Percentiles rank a stretch among this genome's conserved stretches.
Conservation (phyloP, 2,797 vertebrate genomes). For the Pteronotus mesoamericanus region DNA sequence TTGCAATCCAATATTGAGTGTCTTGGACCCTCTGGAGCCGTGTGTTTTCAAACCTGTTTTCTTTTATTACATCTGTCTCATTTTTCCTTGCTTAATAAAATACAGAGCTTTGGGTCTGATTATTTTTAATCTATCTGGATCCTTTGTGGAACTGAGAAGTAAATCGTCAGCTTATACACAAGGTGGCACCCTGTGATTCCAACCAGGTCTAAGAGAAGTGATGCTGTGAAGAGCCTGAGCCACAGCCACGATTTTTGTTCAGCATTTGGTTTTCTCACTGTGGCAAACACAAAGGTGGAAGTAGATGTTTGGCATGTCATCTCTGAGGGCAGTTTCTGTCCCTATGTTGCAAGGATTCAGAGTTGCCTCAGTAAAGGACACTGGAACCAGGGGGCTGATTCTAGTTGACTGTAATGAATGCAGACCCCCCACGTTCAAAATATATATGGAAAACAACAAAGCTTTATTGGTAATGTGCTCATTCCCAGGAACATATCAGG, state of each 20-base stretch:
- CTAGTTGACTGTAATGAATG: slow-evolving; percentile 33
- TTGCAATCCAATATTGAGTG: slow-evolving; percentile 31
- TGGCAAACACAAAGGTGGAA: slow-evolving; percentile 19
- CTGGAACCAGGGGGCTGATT: background rate
- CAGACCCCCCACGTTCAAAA: slow-evolving; percentile 52
- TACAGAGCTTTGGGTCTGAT: slow-evolving; percentile 17
- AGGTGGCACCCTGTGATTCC: slow-evolving; percentile 79
- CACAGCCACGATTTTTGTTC: slow-evolving; percentile 41
- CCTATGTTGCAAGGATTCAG: background rate
- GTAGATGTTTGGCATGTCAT: background rate
- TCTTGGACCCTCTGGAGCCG: background rate
- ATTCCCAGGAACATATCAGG: slow-evolving; percentile 44
- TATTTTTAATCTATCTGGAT: slow-evolving; percentile 40
- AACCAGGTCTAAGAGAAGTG: slow-evolving; percentile 60
- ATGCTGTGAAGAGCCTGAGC: slow-evolving; percentile 3
- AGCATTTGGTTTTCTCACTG: background rate
- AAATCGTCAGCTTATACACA: slow-evolving; percentile 76
- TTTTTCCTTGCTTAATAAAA: slow-evolving; percentile 51
- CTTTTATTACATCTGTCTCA: slow-evolving; percentile 27
- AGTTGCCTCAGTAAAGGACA: background rate
- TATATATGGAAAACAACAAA: slow-evolving; percentile 53
- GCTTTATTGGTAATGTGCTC: slow-evolving; percentile 46
- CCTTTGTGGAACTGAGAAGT: slow-evolving; percentile 61
- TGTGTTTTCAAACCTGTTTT: slow-evolving; percentile 46
- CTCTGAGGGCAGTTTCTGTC: background rate